Evolutionary conservation across 2,113 vertebrate genomes (phyloP).

Genomic region (Eptesicus fuscus): DNA sequence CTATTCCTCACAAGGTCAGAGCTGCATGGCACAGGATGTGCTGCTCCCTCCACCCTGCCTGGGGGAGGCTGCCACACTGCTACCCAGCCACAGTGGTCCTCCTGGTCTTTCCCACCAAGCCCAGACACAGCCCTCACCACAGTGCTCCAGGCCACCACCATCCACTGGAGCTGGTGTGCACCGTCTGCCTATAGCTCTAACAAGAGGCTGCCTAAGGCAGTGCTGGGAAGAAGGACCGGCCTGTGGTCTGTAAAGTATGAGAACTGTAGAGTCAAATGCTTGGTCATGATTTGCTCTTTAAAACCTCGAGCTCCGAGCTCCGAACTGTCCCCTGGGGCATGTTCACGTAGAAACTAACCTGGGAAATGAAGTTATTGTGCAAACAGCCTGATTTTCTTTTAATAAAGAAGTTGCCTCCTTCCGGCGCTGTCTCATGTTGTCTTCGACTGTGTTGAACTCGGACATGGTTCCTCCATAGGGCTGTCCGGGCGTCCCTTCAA

Average conservation of each 20-base stretch:
- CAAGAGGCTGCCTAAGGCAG: not conserved
- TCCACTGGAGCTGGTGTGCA: rapidly evolving
- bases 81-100: too few species aligned
- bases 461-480: conserved; percentile 98
- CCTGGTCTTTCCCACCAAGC: not conserved
- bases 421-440: conserved; percentile 96
- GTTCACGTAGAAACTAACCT: conserved; percentile 82
- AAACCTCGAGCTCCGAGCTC: not conserved
- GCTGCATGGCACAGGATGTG: not conserved
- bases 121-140: not conserved
- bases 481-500: conserved; percentile 96
- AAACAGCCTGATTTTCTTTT: conserved; percentile 88
- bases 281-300: not conserved
- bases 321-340: not conserved
- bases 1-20: not conserved
- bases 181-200: not conserved
- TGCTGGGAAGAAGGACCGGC: not conserved
- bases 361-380: conserved; percentile 95
- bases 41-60: not conserved
- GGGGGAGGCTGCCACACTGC: not conserved
- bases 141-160: not conserved
- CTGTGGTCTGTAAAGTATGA: not conserved
- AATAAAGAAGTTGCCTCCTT: conserved; percentile 92
- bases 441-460: conserved; percentile 98
- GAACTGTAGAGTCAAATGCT: not conserved